A percentile compares a stretch with the other conserved stretches of the same genome.
Evolutionary conservation across 2,888 invertebrate genomes (phyloP).

Genomic region (Cordilura impudica): DNA sequence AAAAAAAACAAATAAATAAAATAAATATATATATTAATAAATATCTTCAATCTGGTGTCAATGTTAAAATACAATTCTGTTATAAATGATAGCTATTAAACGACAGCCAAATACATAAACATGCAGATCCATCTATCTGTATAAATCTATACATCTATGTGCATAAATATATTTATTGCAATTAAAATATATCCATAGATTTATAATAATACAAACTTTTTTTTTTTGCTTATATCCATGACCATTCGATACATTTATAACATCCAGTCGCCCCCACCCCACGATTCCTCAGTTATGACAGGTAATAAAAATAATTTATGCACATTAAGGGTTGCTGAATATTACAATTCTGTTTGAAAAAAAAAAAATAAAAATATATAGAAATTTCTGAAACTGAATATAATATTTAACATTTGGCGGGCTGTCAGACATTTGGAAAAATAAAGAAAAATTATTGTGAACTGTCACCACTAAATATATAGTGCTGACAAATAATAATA

Average conservation of each 20-base stretch:
- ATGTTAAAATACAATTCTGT: conserved; percentile 21
- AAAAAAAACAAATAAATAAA: no score
- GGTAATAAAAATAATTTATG: conserved; percentile 77
- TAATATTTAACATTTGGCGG: conserved; percentile 48
- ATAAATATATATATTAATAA: conserved; percentile 42
- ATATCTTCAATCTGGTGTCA: conserved; percentile 60
- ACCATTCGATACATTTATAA: conserved; percentile 18
- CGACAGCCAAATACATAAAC: not conserved
- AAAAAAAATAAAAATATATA: not conserved
- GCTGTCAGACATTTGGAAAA: conserved; percentile 53
- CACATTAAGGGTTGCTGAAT: conserved; percentile 73
- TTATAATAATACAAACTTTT: conserved; percentile 20
- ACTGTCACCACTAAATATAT: conserved; percentile 57
- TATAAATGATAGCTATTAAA: conserved; percentile 44
- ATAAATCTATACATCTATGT: not conserved
- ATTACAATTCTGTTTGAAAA: conserved; percentile 19
- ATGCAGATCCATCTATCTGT: not conserved
- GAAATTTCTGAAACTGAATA: conserved; percentile 6
- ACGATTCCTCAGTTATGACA: conserved; percentile 67
- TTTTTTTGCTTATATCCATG: not conserved
- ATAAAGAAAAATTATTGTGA: conserved; percentile 15
- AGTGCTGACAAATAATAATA: conserved; percentile 55
- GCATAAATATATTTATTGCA: conserved; percentile 64
- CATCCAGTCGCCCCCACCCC: conserved; percentile 10
- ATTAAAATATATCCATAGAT: conserved; percentile 71